phyloP scores from a whole-genome alignment of 37 sponge, comb jelly and placozoan species.

The Hexactinellida sp. region DNA sequence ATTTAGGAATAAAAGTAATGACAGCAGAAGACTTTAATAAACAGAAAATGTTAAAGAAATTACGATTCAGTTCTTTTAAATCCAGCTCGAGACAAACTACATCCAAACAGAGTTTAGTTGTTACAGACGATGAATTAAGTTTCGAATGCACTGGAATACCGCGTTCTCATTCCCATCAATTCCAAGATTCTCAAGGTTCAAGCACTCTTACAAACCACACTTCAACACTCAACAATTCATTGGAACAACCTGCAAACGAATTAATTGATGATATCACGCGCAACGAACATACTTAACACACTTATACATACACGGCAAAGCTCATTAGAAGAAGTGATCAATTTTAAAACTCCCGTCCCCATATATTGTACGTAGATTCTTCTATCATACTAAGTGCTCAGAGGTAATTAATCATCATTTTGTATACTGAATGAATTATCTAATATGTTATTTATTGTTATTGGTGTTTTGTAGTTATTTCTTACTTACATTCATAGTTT shows the following conservation, averaged over 20 bases:
- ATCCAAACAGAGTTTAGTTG: neutral
- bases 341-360: neutral
- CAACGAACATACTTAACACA: neutral
- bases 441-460: conserved; percentile 1
- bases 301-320: neutral
- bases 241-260: neutral
- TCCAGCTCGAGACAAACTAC: neutral
- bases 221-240: neutral
- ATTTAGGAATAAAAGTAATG: neutral
- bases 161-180: neutral
- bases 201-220: neutral
- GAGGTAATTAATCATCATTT: neutral
- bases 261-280: neutral
- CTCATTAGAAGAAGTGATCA: neutral
- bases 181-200: neutral
- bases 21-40: neutral
- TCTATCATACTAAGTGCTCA: neutral
- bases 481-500: neutral
- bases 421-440: conserved; percentile 4
- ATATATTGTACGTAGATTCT: neutral
- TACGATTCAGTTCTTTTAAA: neutral
- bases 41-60: neutral
- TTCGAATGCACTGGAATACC: neutral
- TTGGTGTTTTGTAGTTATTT: neutral
- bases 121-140: neutral